Conservation (phyloP, 2,888 invertebrate genomes). For the Chalcosyrphus nemorum region DNA sequence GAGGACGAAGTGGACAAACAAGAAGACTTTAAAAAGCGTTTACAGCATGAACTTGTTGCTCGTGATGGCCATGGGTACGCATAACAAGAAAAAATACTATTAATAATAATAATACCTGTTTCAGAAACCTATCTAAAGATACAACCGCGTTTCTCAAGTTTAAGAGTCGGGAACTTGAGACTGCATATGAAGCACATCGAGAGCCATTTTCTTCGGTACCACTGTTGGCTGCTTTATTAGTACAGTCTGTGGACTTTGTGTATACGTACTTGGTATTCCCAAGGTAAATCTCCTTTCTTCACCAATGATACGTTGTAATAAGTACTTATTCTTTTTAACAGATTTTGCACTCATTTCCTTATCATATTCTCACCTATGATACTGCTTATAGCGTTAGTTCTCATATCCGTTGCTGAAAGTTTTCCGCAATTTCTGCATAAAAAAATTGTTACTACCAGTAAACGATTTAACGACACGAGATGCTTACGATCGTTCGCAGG, state of each 20-base stretch:
- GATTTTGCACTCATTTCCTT: constrained; percentile 79
- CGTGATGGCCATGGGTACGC: constrained; percentile 91
- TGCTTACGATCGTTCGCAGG: constrained; percentile 84
- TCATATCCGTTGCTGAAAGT: constrained; percentile 81
- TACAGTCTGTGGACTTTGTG: constrained; percentile 83
- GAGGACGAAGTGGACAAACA: constrained; percentile 82
- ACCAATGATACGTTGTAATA: background rate
- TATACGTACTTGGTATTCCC: constrained; percentile 84
- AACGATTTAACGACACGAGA: constrained; percentile 84
- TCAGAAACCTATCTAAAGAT: constrained; percentile 85
- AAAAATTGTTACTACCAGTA: constrained; percentile 83
- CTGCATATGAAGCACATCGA: constrained; percentile 86
- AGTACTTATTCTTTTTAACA: constrained; percentile 44
- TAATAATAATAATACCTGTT: background rate
- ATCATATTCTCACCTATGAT: constrained; percentile 79
- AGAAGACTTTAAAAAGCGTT: constrained; percentile 90
- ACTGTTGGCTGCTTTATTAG: constrained; percentile 85
- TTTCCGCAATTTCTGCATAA: constrained; percentile 81
- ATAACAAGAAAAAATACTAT: background rate
- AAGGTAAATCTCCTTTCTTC: constrained; percentile 79
- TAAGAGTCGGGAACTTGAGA: constrained; percentile 86
- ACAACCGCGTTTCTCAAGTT: constrained; percentile 87
- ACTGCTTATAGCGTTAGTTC: constrained; percentile 79
- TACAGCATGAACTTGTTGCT: constrained; percentile 92
- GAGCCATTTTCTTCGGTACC: constrained; percentile 87